phyloP scores from a whole-genome alignment of 2,888 invertebrate genomes.

The Pecten maximus region DNA sequence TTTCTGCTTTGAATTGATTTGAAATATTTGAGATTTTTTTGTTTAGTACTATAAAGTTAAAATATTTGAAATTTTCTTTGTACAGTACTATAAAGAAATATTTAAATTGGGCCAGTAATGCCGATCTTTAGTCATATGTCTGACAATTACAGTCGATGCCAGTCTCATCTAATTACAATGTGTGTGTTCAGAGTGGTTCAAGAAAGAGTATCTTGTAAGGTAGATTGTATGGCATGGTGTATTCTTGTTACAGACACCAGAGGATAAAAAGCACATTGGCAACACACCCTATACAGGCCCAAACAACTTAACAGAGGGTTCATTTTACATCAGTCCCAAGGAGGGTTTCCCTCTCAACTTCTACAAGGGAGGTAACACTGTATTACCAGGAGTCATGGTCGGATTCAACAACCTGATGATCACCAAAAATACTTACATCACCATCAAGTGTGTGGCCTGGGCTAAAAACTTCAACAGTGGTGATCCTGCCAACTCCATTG shows the following conservation, averaged over 20 bases:
- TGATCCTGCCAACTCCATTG: constrained; percentile 54
- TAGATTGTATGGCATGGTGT: neutral
- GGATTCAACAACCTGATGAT: constrained; percentile 62
- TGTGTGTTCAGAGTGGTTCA: too few species aligned
- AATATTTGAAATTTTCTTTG: too few species aligned
- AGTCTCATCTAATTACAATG: too few species aligned
- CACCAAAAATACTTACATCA: constrained; percentile 47
- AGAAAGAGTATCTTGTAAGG: neutral
- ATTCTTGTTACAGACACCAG: constrained; percentile 48
- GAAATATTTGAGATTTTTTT: too few species aligned
- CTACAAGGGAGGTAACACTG: constrained; percentile 52
- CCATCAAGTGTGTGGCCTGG: constrained; percentile 67
- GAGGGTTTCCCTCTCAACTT: constrained; percentile 63
- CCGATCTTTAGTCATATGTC: too few species aligned
- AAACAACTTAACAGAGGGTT: constrained; percentile 22
- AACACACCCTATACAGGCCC: constrained; percentile 15
- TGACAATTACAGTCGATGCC: too few species aligned
- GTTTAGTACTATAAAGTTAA: too few species aligned
- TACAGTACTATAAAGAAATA: too few species aligned
- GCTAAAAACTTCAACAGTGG: constrained; percentile 63
- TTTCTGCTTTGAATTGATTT: too few species aligned
- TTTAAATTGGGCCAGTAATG: too few species aligned
- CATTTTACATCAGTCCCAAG: constrained; percentile 58
- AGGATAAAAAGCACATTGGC: constrained; percentile 52
- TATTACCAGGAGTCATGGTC: constrained; percentile 66